Base-by-base conservation (phyloP, 2,888 invertebrate species). In the Gastracanthus pulcherrimus region DNA sequence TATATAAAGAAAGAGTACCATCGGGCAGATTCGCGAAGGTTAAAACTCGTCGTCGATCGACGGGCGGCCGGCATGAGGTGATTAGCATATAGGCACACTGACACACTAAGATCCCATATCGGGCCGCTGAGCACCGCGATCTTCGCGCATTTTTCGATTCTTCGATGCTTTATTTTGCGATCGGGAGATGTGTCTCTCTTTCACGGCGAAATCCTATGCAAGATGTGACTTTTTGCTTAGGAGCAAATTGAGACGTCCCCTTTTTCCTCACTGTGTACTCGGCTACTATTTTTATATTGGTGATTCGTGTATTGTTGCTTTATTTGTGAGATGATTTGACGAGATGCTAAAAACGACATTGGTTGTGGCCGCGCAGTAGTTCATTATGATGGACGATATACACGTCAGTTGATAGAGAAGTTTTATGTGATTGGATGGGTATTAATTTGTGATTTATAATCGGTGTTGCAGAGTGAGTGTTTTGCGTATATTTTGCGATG, bases 51-150 rank as follows among this genome's bases (percentile, higher is more conserved):
- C 81, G 83, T 80, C 85, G 85, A 71, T 85, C 82, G 81, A 76
- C 84, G 74, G 29, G 60, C 58, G 34, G 19, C 11, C 13, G 58
- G n/a, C 48, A 26, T 13, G 3, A 2, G 19, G 26, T 84, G 87
- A 90, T 89, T 89, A 89, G 89, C 89, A 90, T 89, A 90, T 87
- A 89, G 89, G 84, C 90, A 89, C 88, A 89, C 89, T 89, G 89
- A 89, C 89, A 89, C 82, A 89, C 89, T 90, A 89, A 89, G 86
- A 88, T 87, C 86, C 64, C 71, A 75, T 87, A 87, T 88, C 88
- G 86, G 84, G 23, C 51, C n/a, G 29, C 29, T 9, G 69, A 29
- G 36, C 36, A 3, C n/a, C 45, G 58, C 36, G 64, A 38, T 38
- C 19, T 64, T 34, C n/a, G 34, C 36, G 48, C 48, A 70, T 71